These are phyloP conservation scores for Patiria miniata DNA, from an alignment of 35 echinoderm and acorn worm genomes.

Conservation along the genomic window DNA sequence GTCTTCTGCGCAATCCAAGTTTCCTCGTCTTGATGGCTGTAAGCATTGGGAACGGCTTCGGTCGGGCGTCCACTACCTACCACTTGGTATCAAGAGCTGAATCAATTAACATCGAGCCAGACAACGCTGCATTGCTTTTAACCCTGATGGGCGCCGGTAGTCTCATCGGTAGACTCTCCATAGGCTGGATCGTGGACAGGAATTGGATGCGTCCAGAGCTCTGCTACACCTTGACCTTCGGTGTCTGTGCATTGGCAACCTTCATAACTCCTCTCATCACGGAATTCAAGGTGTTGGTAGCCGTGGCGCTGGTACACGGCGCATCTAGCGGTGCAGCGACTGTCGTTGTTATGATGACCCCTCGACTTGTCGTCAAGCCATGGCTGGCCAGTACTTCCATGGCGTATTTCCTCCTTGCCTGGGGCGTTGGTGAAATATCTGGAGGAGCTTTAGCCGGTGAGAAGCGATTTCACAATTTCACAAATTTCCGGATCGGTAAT, in stretches of 20 bases:
- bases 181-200: constrained; percentile 21
- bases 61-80: constrained; percentile 7
- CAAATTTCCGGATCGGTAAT: too few relatives aligned
- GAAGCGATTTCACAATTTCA: too few relatives aligned
- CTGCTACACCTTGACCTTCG: background rate
- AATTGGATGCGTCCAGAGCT: background rate
- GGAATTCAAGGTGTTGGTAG: background rate
- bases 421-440: constrained; percentile 4
- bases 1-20: background rate
- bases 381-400: background rate
- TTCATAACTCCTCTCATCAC: background rate
- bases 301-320: background rate
- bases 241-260: background rate
- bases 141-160: constrained; percentile 3
- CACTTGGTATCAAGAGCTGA: background rate
- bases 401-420: background rate
- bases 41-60: background rate
- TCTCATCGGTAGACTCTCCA: background rate
- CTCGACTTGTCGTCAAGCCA: background rate
- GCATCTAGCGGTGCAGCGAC: background rate
- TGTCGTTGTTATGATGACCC: background rate
- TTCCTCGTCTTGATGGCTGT: background rate
- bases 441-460: background rate
- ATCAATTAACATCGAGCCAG: background rate
- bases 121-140: constrained; percentile 5